Base-by-base conservation (phyloP, 2,888 invertebrate genomes). In the Pseudococcus jackbeardsleyi region DNA sequence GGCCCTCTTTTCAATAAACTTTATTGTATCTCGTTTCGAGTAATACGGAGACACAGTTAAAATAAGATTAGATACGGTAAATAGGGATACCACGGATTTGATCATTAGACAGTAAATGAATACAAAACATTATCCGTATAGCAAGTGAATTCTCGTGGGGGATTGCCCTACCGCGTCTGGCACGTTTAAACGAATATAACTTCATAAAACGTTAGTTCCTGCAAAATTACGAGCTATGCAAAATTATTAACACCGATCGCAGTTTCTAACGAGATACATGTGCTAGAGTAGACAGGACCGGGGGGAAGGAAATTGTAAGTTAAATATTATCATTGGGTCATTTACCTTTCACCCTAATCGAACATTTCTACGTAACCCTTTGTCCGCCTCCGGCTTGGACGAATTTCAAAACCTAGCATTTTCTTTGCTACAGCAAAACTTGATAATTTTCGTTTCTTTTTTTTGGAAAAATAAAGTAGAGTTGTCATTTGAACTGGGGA, bases 101-200 rank as follows among this genome's bases (percentile, higher is more conserved):
- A 79, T 79, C 79, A 79, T 79, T 79, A 79, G 33, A 42, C n/a
- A 79, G 79, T 79, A 79, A 79, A 79, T 79, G 79, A 79, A 79
- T 79, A 42, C 79, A n/a, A 79, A 79, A 42, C 79, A 39, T 79
- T 42, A 79, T n/a, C 42, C 79, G n/a, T 8, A n/a, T n/a, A 79
- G 79, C n/a, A 17, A 79, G 42, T n/a, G 17, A 79, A 22, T 42
- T 17, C 79, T 42, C 79, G 33, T n/a, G n/a, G 26, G n/a, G 46
- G 79, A 82, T 46, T 22, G 42, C 42, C 8, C 7, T 5, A 9
- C 12, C 48, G 64, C 22, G 26, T 2, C 33, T 8, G 4, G 17
- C 72, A 72, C 46, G 79, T 46, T 46, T 82, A 82, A 82, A 82
- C 79, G 19, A 46, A 46, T 19, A 46, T 42, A 22, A 46, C 46